Evolutionary conservation across 1,140 invertebrate genomes (phyloP).

Genomic region (Ostrea denselamellosa): DNA sequence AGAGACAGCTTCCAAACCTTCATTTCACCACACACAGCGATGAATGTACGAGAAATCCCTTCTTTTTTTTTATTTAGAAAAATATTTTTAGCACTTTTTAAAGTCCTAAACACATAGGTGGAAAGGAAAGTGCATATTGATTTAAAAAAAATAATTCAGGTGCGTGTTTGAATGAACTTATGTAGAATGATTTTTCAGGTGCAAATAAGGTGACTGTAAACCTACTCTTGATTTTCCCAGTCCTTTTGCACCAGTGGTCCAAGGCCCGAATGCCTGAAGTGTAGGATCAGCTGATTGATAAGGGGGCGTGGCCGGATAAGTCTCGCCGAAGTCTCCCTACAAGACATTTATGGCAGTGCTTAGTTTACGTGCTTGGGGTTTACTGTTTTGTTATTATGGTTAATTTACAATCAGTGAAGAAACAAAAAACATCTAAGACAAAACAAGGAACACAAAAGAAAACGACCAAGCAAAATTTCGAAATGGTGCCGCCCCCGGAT

Average conservation of each 20-base stretch:
- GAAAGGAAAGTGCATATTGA: background rate
- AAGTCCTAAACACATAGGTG: background rate
- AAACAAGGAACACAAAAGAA: constrained; percentile 18
- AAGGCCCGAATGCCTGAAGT: constrained; percentile 61
- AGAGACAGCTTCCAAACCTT: constrained; percentile 34
- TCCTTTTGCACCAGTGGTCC: constrained; percentile 62
- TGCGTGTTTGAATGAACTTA: background rate
- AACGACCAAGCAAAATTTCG: constrained; percentile 33
- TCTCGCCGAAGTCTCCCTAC: constrained; percentile 67
- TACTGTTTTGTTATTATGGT: constrained; percentile 9
- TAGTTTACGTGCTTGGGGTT: constrained; percentile 14
- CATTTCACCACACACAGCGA: constrained; percentile 31
- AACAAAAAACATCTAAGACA: background rate
- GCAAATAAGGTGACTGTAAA: constrained; percentile 44
- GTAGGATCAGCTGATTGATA: constrained; percentile 64
- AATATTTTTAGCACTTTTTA: background rate
- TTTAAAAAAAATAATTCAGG: background rate
- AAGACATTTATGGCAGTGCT: constrained; percentile 50
- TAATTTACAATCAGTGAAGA: constrained; percentile 5
- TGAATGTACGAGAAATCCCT: background rate
- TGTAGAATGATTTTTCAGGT: background rate
- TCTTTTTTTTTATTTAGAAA: background rate
- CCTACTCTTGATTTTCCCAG: constrained; percentile 66
- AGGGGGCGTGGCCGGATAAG: constrained; percentile 58
- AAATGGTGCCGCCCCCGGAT: constrained; percentile 36